Evolutionary conservation across 2,888 invertebrate species (phyloP), one percentile per base, ranked within the genome.

Genomic region (Cryptocheilus praepositus): DNA sequence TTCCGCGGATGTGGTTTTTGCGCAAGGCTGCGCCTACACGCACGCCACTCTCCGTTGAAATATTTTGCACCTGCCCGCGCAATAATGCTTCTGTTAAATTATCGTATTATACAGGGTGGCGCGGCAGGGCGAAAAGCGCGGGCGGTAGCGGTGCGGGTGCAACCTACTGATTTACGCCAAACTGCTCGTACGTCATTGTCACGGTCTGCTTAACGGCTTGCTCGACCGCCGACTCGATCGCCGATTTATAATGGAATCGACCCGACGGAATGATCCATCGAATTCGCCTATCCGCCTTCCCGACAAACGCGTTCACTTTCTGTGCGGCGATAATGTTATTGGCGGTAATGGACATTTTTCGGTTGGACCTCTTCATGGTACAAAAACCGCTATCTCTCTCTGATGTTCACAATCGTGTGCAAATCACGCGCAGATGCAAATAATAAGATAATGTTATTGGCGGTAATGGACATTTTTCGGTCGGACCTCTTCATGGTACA

Each of bases 61-160:
- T 83, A 82, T 82, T 79, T 81, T 78, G 71, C 76, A 80, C 73
- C 78, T 77, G 78, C 55, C 53, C 65, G 61, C 46, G 70, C 74
- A 76, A 76, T 81, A 79, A 80, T 64, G 80, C 74, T 64, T 59
- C 65, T 61, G 76, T 71, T 79, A 80, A 81, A 78, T 78, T 78
- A 79, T 81, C 75, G 74, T 68, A 74, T 74, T 73, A 73, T 68
- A 54, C 68, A 53, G 56, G 51, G 46, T 2, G 36, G 70, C 53
- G 49, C 21, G 53, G 70, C 66, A 61, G 60, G 21, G 60, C 15
- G 64, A 61, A 61, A 56, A 7, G 64, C 46, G 46, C 55, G 63
- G n/a, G 61, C 46, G 13, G 19, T 61, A 13, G 61, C 43, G 13
- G 19, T n/a, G 51, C 49, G 49, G 36, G 44, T 15, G 36, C 61